A percentile compares a stretch with the other conserved stretches of the same genome.
Evolutionary conservation across 2,888 invertebrate genomes (phyloP).

Genomic region (Melanargia galathea): DNA sequence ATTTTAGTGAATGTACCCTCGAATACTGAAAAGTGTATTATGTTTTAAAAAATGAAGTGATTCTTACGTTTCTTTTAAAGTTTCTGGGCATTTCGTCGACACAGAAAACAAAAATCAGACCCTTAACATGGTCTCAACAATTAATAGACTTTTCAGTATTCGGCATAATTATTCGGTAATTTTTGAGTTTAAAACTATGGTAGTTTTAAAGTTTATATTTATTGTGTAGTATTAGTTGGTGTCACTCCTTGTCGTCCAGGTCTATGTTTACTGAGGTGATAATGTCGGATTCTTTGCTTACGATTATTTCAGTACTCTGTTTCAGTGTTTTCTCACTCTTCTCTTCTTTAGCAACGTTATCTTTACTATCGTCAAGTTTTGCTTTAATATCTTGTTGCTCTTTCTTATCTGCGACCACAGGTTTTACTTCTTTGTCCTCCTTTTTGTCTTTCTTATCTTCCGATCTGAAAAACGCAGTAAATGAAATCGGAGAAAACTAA

Average conservation of each 20-base stretch:
- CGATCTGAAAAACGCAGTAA: conserved; percentile 37
- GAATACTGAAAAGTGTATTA: neutral
- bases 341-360: conserved; percentile 23
- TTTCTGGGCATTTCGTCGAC: no score
- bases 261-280: conserved; percentile 47
- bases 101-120: no score
- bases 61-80: no score
- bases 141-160: neutral
- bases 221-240: conserved; percentile 28
- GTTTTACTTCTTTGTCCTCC: conserved; percentile 39
- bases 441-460: conserved; percentile 47
- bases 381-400: conserved; percentile 31
- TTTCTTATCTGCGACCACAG: conserved; percentile 22
- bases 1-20: neutral
- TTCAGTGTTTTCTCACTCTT: conserved; percentile 19
- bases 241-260: conserved; percentile 48
- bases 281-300: conserved; percentile 42
- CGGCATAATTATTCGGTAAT: neutral
- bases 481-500: no score
- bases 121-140: no score
- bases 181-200: conserved; percentile 8
- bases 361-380: conserved; percentile 25
- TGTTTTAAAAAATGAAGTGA: neutral
- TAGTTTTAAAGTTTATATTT: neutral
- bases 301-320: conserved; percentile 21